Evolutionary conservation across 2,797 vertebrate species (phyloP).

Genomic region (Coracias cyanogaster): DNA sequence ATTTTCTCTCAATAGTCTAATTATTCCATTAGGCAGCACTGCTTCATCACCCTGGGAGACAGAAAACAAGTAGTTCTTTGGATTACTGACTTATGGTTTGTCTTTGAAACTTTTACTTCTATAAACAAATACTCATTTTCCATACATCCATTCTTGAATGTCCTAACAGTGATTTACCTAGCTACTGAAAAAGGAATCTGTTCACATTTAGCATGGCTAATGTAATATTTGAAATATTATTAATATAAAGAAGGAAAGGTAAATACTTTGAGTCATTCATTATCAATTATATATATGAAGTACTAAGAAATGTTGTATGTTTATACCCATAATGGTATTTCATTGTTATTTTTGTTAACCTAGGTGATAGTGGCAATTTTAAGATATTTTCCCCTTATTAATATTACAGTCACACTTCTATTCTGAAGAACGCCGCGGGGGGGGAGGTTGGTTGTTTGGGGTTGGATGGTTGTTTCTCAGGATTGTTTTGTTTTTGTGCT

Average conservation of each 20-base stretch:
- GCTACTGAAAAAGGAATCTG: background rate
- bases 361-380: background rate
- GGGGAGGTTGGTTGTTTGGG: background rate
- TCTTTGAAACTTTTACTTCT: background rate
- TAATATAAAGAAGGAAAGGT: background rate
- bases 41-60: background rate
- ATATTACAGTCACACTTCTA: background rate
- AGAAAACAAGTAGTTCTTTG: background rate
- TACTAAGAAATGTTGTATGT: background rate
- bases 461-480: background rate
- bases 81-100: background rate
- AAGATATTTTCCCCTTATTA: background rate
- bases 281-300: background rate
- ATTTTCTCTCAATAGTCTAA: background rate
- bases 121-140: background rate
- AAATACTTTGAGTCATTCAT: background rate
- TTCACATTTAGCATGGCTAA: background rate
- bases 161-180: background rate
- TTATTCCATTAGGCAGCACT: background rate
- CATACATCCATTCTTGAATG: background rate
- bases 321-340: background rate
- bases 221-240: background rate
- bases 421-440: background rate
- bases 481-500: background rate
- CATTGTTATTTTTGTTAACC: background rate